These are phyloP conservation scores for Iselma pallidipennis DNA, from an alignment of 2,888 invertebrate genomes.

Conservation along the genomic window DNA sequence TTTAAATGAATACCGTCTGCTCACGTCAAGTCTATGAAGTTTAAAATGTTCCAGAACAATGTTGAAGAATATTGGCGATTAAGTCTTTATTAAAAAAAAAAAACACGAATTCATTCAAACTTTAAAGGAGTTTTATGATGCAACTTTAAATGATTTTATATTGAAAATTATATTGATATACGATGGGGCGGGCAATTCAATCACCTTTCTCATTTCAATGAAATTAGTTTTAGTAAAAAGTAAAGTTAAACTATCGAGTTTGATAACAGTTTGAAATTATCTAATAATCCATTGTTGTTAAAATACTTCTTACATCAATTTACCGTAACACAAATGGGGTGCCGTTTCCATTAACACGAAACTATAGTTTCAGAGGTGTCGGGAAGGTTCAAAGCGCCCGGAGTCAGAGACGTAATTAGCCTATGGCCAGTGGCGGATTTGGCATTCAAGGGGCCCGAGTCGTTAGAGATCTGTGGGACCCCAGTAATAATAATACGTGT, in stretches of 20 bases:
- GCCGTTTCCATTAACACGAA: no score
- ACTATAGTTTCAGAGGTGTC: no score
- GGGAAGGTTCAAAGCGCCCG: no score
- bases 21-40: conserved; percentile 35
- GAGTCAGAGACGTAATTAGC: no score
- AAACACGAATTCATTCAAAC: no score
- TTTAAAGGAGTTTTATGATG: not conserved
- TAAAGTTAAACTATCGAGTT: no score
- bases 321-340: no score
- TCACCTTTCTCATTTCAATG: not conserved
- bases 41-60: conserved; percentile 29
- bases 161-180: not conserved
- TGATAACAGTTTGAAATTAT: not conserved
- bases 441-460: no score
- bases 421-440: no score
- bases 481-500: no score
- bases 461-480: no score
- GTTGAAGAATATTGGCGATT: not conserved
- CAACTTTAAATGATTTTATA: not conserved
- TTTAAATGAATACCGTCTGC: conserved; percentile 32
- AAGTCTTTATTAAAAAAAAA: not conserved
- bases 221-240: not conserved
- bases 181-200: not conserved
- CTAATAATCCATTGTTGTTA: not conserved
- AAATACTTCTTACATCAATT: no score